A percentile compares a stretch with the other conserved stretches of the same genome.
Conservation (phyloP, 2,797 vertebrate species). For the Esox lucius region DNA sequence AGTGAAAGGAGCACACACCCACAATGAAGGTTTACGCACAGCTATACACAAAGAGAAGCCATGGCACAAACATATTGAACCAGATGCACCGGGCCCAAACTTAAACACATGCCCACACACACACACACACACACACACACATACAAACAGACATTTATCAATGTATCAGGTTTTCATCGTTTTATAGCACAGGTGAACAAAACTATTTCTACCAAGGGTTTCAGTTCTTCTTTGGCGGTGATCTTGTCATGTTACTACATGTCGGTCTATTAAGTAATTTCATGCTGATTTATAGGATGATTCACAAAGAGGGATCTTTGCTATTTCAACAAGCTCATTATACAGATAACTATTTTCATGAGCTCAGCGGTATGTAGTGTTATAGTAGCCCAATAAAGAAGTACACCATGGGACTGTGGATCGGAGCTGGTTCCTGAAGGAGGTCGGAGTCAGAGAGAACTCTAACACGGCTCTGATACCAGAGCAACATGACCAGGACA, state of each 20-base stretch:
- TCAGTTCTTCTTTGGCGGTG: not conserved
- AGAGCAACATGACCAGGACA: constrained; percentile 54
- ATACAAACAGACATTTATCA: not conserved
- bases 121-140: constrained; percentile 9
- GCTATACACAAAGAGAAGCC: not conserved
- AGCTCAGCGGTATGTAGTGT: constrained; percentile 43
- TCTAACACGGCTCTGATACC: constrained; percentile 40
- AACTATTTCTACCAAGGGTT: constrained; percentile 1
- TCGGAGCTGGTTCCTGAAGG: constrained; percentile 30
- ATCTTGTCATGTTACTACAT: not conserved
- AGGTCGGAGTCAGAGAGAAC: not conserved
- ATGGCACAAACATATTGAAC: not conserved
- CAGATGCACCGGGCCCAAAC: not conserved
- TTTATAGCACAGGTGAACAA: not conserved
- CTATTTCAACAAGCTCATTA: constrained; percentile 20
- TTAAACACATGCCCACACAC: constrained; percentile 5
- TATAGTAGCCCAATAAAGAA: constrained; percentile 21
- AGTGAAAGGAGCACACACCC: not conserved
- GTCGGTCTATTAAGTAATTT: constrained; percentile 8
- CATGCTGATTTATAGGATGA: constrained; percentile 32
- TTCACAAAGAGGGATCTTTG: constrained; percentile 40
- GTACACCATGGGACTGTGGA: constrained; percentile 25
- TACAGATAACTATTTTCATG: constrained; percentile 42
- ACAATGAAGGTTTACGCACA: not conserved
- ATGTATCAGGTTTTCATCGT: no score